phyloP scores from a whole-genome alignment of 2,113 vertebrate genomes.

The Pampusana beccarii region DNA sequence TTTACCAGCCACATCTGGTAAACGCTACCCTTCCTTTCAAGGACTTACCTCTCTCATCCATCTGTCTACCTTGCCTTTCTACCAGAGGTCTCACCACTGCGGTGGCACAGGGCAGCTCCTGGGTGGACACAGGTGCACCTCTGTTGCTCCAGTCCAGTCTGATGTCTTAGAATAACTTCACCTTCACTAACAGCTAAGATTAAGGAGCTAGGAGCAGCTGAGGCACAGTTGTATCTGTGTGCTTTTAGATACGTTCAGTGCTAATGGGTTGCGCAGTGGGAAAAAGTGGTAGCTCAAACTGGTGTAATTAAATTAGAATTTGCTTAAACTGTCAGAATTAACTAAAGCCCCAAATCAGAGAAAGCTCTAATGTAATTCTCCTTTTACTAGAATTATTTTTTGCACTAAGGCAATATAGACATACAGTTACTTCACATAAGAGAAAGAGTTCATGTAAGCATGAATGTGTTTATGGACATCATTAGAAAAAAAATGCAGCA shows the following conservation, averaged over 20 bases:
- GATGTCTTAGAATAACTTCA: not conserved
- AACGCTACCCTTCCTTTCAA: not conserved
- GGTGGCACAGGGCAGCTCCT: not conserved
- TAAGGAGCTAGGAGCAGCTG: rapidly evolving
- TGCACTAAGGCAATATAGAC: not conserved
- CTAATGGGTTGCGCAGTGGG: not conserved
- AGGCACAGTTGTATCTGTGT: not conserved
- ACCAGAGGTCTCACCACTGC: rapidly evolving
- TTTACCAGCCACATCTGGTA: not conserved
- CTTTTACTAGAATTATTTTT: not conserved
- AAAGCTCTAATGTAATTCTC: not conserved
- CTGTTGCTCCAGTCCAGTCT: not conserved
- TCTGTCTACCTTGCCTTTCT: not conserved
- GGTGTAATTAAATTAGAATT: not conserved
- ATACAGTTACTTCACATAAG: not conserved
- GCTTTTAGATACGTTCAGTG: not conserved
- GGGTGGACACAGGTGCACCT: not conserved
- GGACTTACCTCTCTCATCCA: not conserved
- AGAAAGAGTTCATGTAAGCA: not conserved
- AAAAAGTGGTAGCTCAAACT: not conserved
- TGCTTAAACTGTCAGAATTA: not conserved
- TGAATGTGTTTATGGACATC: not conserved
- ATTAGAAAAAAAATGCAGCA: not conserved
- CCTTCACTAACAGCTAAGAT: not conserved
- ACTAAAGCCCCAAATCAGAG: not conserved